Conservation (phyloP, 2,113 vertebrate species). For the Aegotheles bennettii region DNA sequence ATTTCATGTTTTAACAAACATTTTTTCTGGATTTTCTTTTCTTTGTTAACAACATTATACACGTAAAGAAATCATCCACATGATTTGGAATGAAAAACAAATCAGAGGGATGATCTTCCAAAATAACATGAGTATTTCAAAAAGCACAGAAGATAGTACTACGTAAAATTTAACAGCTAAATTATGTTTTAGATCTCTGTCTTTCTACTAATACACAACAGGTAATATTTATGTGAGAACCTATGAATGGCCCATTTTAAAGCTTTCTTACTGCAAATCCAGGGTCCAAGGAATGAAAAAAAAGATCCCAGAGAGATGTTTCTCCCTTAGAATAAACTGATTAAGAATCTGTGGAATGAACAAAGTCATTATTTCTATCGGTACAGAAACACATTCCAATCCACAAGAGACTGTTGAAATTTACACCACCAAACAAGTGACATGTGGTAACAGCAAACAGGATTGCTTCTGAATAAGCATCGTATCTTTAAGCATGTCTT, state of each 20-base stretch:
- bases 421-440: rapidly evolving
- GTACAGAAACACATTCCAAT: neutral
- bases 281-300: neutral
- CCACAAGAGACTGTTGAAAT: neutral
- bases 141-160: neutral
- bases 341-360: neutral
- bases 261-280: neutral
- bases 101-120: neutral
- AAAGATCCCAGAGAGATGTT: neutral
- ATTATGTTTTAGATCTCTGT: neutral
- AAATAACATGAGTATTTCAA: neutral
- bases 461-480: neutral
- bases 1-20: neutral
- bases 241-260: neutral
- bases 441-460: neutral
- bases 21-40: neutral
- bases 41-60: rapidly evolving
- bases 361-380: neutral
- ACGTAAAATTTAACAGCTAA: neutral
- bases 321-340: neutral
- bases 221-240: neutral
- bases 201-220: neutral
- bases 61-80: neutral
- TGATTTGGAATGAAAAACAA: neutral
- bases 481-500: neutral